Conservation (phyloP, 2,113 vertebrate genomes). For the Eretmochelys imbricata region DNA sequence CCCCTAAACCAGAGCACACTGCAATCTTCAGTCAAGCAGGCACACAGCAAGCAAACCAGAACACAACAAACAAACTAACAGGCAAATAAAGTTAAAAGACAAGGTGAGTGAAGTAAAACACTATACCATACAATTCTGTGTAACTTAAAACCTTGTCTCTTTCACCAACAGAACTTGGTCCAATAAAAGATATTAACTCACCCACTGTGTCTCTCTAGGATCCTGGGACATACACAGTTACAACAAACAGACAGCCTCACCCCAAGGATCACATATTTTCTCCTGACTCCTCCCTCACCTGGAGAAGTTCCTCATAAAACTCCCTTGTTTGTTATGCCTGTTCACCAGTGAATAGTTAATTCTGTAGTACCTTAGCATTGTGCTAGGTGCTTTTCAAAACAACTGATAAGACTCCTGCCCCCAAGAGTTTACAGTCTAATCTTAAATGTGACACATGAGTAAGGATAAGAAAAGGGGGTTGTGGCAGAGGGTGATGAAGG, state of each 20-base stretch:
- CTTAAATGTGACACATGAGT: not conserved
- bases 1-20: not conserved
- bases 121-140: not conserved
- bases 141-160: not conserved
- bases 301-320: not conserved
- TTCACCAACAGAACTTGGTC: not conserved
- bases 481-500: not conserved
- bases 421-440: not conserved
- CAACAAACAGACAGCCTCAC: not conserved
- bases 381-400: not conserved
- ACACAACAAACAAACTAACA: not conserved
- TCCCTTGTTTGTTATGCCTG: not conserved
- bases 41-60: not conserved
- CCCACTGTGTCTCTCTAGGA: not conserved
- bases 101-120: not conserved
- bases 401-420: conserved; percentile 21
- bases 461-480: not conserved
- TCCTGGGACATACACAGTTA: not conserved
- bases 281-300: not conserved
- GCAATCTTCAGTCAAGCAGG: not conserved
- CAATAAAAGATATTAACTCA: not conserved
- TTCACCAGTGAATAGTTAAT: not conserved
- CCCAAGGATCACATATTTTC: not conserved
- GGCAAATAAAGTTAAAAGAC: not conserved
- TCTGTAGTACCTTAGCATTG: not conserved